Base-by-base conservation (phyloP, 2,113 vertebrate genomes). In the Perca schrenkii region DNA sequence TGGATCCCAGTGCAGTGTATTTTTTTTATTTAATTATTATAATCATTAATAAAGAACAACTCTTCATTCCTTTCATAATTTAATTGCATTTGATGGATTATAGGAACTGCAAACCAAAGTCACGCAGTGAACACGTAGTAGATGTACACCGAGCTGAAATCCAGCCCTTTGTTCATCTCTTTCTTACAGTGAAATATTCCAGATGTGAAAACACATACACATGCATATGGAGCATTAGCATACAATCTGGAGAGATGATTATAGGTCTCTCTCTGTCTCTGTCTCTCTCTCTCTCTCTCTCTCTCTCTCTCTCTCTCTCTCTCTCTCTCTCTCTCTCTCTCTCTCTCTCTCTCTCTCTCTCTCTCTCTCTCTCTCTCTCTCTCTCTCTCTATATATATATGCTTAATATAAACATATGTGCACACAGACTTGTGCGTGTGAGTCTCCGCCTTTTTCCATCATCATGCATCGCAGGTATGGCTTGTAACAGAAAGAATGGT, bases 171-270 rank as follows among this genome's bases (percentile, higher is more conserved):
- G 47, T 43, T 65, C 12, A 16, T 73, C 19, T 53, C 68, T 47
- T 43, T 60, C 65, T 53, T 46, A 52, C 50, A 36, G 36, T 28
- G 47, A 61, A 56, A 62, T 49, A 56, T 40, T 40, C 11, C 56
- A 73, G 54, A 25, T 43, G 50, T 31, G 15, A 63, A 58, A 58
- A 47, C n/a, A 16, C 10, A 69, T 53, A 66, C 1, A 1, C 46
- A 28, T 62, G 52, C 76, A 74, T 22, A 66, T 21, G 36, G 36
- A 78, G 70, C 49, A 75, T 36, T 71, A 61, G 34, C 70, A 66
- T 56, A 31, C 63, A 72, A 77, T 84, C 58, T 71, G 54, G 22
- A 36, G 50, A 61, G 40, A 66, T 53, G 76, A 83, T n/a, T n/a
- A n/a, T n/a, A n/a, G n/a, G n/a, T n/a, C n/a, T n/a, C n/a, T n/a